These are phyloP conservation scores for Dynastes maya DNA, from an alignment of 2,888 invertebrate genomes.

Conservation along the genomic window DNA sequence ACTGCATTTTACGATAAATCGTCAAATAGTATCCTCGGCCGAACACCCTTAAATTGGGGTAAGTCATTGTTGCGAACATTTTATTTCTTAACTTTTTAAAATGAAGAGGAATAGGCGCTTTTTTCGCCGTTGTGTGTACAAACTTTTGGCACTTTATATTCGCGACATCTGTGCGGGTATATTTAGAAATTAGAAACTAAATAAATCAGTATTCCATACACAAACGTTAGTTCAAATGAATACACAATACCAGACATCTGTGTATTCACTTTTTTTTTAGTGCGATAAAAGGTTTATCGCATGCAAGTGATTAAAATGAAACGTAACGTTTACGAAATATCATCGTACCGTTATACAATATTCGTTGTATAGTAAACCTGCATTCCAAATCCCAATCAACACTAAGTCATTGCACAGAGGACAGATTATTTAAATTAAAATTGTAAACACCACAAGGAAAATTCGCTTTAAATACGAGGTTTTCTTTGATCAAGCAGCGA, in stretches of 20 bases:
- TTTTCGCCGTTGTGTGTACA: background rate
- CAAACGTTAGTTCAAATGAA: no score
- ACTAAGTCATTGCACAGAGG: no score
- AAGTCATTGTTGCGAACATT: conserved; percentile 65
- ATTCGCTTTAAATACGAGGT: no score
- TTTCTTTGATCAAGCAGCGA: no score
- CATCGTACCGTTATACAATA: background rate
- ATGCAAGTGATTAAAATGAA: conserved; percentile 26
- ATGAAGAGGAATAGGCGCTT: background rate
- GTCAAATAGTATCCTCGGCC: conserved; percentile 76
- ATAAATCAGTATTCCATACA: background rate
- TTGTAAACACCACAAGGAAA: no score
- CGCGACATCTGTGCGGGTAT: conserved; percentile 18
- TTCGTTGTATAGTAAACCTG: background rate
- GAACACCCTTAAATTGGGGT: conserved; percentile 80
- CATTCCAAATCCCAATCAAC: no score
- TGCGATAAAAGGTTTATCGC: conserved; percentile 24
- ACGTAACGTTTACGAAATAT: conserved; percentile 11
- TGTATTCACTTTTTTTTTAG: conserved; percentile 13
- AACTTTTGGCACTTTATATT: background rate
- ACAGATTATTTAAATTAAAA: no score
- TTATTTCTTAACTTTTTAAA: conserved; percentile 14
- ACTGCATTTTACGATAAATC: conserved; percentile 72
- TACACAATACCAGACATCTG: background rate
- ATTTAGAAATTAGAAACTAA: background rate